Evolutionary conservation across 2,888 invertebrate species (phyloP), one percentile per base, ranked within the genome.

Genomic region (Drosophila peninsularis): DNA sequence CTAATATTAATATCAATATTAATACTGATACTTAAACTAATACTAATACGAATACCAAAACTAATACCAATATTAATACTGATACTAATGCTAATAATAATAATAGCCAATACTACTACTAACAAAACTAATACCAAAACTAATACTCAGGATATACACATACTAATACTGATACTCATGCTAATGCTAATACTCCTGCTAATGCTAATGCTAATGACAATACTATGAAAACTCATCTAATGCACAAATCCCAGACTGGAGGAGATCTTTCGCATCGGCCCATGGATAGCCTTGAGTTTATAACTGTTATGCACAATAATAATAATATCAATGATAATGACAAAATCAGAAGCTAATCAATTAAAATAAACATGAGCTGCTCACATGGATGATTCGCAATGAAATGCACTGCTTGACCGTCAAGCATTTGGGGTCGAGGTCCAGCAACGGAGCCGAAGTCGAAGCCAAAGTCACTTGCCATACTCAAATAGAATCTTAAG

Each of bases 401-500:
- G 24, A 27, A 36, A 44, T 61, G 30, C 24, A n/a, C 24, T n/a
- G 42, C 52, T 52, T 52, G 50, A 72, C 55, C 56, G 71, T 57
- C 64, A 39, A 47, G 37, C 36, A 24, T 66, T 66, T 66, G 56
- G 44, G 65, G 56, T 57, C 65, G 41, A 56, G 63, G 63, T 58
- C 24, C 49, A 56, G 42, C 36, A n/a, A 30, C 36, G 52, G 52
- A 24, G 50, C 27, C 45, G 27, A 10, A 45, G 45, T 3, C 45
- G 45, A 45, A 27, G 36, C 52, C 44, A 14, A 50, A 54, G 50
- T 34, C 49, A 57, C 17, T 45, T 39, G 30, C n/a, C 44, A 71
- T 72, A 69, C 63, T 21, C 69, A 70, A 61, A 58, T 54, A 32
- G 62, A 62, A 62, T 75, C 76, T 75, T 42, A 54, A 36, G 19